Evolutionary conservation across 2,888 invertebrate genomes (phyloP).

Genomic region (Trachelus tabidus): DNA sequence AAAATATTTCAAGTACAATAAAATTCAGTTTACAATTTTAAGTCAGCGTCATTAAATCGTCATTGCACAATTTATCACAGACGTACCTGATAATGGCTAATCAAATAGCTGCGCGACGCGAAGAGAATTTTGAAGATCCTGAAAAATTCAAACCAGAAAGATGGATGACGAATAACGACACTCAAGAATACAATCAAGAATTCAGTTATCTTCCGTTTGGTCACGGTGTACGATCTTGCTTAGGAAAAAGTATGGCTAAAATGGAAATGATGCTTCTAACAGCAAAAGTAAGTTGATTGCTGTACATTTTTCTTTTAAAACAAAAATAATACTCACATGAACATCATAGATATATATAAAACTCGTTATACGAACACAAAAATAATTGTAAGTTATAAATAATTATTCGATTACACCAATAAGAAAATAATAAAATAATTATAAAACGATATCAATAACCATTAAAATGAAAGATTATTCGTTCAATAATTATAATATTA

Average conservation of each 20-base stretch:
- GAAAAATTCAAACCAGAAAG: slow-evolving; percentile 73
- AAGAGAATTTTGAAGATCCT: slow-evolving; percentile 76
- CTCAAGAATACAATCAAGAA: slow-evolving; percentile 65
- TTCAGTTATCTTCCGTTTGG: slow-evolving; percentile 76
- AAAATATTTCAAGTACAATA: neutral
- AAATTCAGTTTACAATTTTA: neutral
- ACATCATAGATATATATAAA: neutral
- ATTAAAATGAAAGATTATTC: neutral
- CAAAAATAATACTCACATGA: neutral
- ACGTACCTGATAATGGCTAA: slow-evolving; percentile 76
- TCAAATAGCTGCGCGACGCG: slow-evolving; percentile 71
- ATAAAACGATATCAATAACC: neutral
- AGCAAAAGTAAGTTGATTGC: slow-evolving; percentile 66
- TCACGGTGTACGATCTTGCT: slow-evolving; percentile 72
- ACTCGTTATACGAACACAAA: neutral
- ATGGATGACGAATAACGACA: slow-evolving; percentile 68
- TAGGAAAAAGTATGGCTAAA: slow-evolving; percentile 74
- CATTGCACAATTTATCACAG: slow-evolving; percentile 20
- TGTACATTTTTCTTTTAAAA: neutral
- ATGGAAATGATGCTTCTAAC: slow-evolving; percentile 71
- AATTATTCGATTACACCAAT: slow-evolving; percentile 5
- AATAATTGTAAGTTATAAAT: slow-evolving; percentile 5
- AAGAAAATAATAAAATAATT: neutral
- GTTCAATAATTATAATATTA: slow-evolving; percentile 1
- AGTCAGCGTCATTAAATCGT: neutral